Base-by-base conservation (phyloP, 2,888 invertebrate species). In the Dolichopus griseipennis region DNA sequence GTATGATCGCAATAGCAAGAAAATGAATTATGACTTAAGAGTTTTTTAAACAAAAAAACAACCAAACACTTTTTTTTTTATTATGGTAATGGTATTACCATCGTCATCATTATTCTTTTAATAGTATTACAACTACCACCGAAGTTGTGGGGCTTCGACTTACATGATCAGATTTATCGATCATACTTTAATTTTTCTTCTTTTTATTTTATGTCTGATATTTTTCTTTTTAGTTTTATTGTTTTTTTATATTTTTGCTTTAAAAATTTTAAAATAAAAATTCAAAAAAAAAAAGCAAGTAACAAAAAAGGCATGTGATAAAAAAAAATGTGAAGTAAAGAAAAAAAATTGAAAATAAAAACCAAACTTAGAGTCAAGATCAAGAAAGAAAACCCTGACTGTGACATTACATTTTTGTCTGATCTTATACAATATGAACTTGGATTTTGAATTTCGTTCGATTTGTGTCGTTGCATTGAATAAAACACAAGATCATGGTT, bases 101-200 rank as follows among this genome's bases (percentile, higher is more conserved):
- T n/a, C 52, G 52, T n/a, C 52, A 15, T 52, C 52, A 6, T 52
- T 15, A 52, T 52, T 15, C 52, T 2, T 52, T 27, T 18, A 52
- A 52, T 52, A 18, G 52, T 52, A 52, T 52, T 52, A 52, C 52
- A 52, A 52, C 52, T 15, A 52, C 52, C 52, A 52, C 18, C 52
- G 52, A 52, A 12, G 52, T 52, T 52, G 52, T 52, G 52, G 52
- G 52, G 52, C 52, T 52, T 52, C 52, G 15, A 52, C 52, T 52
- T 52, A 52, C 52, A 52, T 52, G 52, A 52, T 52, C 52, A 52
- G 52, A 52, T 52, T 52, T 52, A 52, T 52, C 52, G 52, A 52
- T 52, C n/a, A 15, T 52, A 12, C 15, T 52, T 52, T 52, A n/a
- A n/a, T 52, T 52, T 52, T 52, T 52, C 18, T 52, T 18, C 1